These are phyloP conservation scores for Eupsilia transversa DNA, from an alignment of 2,888 invertebrate genomes.

Conservation along the genomic window DNA sequence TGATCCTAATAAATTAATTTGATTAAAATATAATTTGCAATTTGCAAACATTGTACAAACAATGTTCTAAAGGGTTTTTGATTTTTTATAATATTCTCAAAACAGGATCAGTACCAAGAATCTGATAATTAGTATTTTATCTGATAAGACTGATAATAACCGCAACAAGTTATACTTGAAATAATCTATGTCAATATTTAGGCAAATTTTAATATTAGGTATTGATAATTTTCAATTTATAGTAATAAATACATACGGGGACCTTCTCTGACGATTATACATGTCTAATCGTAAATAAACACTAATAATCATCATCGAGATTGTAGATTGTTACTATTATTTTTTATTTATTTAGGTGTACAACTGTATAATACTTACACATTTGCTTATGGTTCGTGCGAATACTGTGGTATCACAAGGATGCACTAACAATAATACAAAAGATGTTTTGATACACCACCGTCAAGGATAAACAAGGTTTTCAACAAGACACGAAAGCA, in stretches of 20 bases:
- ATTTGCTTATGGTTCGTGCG: slow-evolving; percentile 29
- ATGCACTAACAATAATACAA: slow-evolving; percentile 48
- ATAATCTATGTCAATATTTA: neutral
- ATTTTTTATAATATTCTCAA: neutral
- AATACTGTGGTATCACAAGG: slow-evolving; percentile 40
- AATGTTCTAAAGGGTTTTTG: neutral
- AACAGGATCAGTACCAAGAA: neutral
- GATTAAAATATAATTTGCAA: neutral
- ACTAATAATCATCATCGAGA: slow-evolving; percentile 11
- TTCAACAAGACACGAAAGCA: slow-evolving; percentile 56
- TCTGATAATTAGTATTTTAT: slow-evolving; percentile 16
- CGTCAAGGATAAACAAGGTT: slow-evolving; percentile 45
- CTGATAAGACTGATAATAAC: slow-evolving; percentile 21
- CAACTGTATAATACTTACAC: slow-evolving; percentile 50
- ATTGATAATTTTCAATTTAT: neutral
- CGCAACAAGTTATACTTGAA: slow-evolving; percentile 22
- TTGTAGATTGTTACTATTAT: slow-evolving; percentile 9
- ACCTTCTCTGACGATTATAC: slow-evolving; percentile 7
- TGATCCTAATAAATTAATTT: neutral
- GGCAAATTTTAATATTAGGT: too few species aligned
- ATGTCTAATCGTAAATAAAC: slow-evolving; percentile 24
- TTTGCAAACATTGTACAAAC: too few species aligned
- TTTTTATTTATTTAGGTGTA: slow-evolving; percentile 43
- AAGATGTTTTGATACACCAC: slow-evolving; percentile 58
- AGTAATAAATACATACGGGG: slow-evolving; percentile 7